Base-by-base conservation (phyloP, 64 coral and sea anemone genomes). In the Dendronephthya gigantea region DNA sequence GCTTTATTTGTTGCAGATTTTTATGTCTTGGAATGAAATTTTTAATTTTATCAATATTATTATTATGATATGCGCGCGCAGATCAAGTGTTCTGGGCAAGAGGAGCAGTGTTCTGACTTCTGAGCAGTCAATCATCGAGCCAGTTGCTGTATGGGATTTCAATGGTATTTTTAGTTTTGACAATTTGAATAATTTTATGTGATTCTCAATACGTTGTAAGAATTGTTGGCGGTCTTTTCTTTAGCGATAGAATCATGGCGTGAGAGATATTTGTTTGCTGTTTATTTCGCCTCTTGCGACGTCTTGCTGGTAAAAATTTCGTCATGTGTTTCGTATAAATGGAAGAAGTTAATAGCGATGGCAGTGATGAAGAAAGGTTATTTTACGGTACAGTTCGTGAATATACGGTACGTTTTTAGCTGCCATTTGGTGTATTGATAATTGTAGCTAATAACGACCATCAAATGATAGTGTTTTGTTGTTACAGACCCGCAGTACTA, bases 311-410 rank as follows among this genome's bases (percentile, higher is more conserved):
- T 66, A 66, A 10, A 17, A n/a, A 30, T 66, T 30, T 2, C 58
- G 58, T 39, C 32, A 39, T 39, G 32, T 34, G 19, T 34, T 79
- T 79, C 19, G 13, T 79, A 39, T 34, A 79, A 79, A n/a, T 79
- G 72, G 55, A 62, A 62, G 72, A 79, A 29, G 72, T n/a, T n/a
- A n/a, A 34, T 39, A 17, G 27, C 14, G 19, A 22, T 30, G 58
- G 29, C 14, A 66, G 58, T 79, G 72, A 79, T 79, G 72, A 79
- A 79, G 72, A 79, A 79, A 79, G 32, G 72, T 34, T 79, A 19
- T 79, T 79, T 79, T 79, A 79, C 29, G 72, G 72, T 33, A 79
- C 72, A 6, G 32, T 79, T 79, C 72, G 72, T 16, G 72, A 79
- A 19, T 79, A 79, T 39, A 79, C 72, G 25, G 72, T 79, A 35